Percentiles rank a stretch among this genome's conserved stretches.
phyloP scores from a whole-genome alignment of 2,113 vertebrate genomes.

The Oncorhynchus gorbuscha region DNA sequence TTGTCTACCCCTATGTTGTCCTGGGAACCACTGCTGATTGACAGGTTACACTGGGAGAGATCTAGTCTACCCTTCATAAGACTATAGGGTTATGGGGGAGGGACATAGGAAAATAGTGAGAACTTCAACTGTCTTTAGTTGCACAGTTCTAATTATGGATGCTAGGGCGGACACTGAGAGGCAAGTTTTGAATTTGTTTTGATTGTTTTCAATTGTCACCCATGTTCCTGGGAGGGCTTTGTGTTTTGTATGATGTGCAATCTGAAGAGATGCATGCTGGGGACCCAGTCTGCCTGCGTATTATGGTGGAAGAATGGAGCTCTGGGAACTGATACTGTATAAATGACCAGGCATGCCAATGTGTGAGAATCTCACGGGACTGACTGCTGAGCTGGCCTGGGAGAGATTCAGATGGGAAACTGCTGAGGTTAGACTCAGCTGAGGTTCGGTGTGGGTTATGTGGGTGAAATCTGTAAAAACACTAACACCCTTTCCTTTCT shows the following conservation, averaged over 20 bases:
- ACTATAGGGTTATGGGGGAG: neutral
- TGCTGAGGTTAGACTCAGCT: neutral
- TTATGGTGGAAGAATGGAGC: conserved; percentile 7
- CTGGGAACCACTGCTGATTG: conserved; percentile 55
- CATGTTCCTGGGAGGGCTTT: neutral
- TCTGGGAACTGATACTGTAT: conserved; percentile 7
- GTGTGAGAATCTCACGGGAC: conserved; percentile 4
- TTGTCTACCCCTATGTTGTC: conserved; percentile 50
- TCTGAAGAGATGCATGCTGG: neutral
- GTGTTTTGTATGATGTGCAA: neutral
- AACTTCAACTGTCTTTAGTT: conserved; percentile 18
- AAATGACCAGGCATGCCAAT: neutral
- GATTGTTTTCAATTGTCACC: conserved; percentile 4
- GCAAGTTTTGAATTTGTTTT: neutral
- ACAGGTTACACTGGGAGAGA: conserved; percentile 40
- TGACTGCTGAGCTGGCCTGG: neutral
- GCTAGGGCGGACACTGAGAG: conserved; percentile 32
- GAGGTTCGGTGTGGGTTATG: neutral
- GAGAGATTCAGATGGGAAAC: neutral
- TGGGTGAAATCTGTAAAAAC: neutral
- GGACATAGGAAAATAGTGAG: conserved; percentile 10
- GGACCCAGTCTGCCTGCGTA: neutral
- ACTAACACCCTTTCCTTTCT: too few relatives aligned
- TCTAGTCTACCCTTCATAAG: conserved; percentile 36
- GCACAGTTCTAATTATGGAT: conserved; percentile 17